Evolutionary conservation across 2,113 vertebrate species (phyloP).

Genomic region (Tenebrosternarchus preto): DNA sequence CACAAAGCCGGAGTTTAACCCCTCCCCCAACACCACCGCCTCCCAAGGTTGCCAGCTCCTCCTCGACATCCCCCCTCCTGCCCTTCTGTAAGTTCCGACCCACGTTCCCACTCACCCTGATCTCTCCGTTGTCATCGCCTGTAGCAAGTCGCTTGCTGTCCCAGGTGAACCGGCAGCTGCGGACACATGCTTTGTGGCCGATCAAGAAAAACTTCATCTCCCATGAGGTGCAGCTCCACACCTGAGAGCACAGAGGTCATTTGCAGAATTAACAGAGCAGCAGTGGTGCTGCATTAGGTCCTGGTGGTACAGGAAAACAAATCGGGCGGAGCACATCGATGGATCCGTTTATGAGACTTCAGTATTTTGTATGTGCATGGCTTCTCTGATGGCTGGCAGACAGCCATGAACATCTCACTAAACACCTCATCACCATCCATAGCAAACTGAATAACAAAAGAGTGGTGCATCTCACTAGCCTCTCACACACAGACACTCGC

Average conservation of each 20-base stretch:
- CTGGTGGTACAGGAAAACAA: background rate
- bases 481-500: background rate
- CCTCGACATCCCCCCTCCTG: too few species aligned
- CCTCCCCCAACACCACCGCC: background rate
- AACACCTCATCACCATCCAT: slow-evolving; percentile 28
- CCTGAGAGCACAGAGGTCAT: slow-evolving; percentile 64
- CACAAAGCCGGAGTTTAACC: background rate
- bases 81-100: background rate
- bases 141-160: slow-evolving; percentile 81
- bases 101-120: slow-evolving; percentile 69
- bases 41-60: background rate
- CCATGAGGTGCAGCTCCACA: slow-evolving; percentile 83
- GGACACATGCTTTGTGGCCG: slow-evolving; percentile 87
- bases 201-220: slow-evolving; percentile 73
- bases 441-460: background rate
- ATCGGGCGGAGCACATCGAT: background rate
- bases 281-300: background rate
- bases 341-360: background rate
- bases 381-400: slow-evolving; percentile 4
- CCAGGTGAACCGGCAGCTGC: slow-evolving; percentile 88
- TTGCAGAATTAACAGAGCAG: slow-evolving; percentile 1
- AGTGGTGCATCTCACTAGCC: slow-evolving; percentile 28
- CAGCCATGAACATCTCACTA: slow-evolving; percentile 19
- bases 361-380: background rate
- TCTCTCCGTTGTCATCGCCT: slow-evolving; percentile 94